A percentile compares a stretch with the other conserved stretches of the same genome.
Conservation (phyloP, 2,797 vertebrate species). For the Silurus aristotelis region DNA sequence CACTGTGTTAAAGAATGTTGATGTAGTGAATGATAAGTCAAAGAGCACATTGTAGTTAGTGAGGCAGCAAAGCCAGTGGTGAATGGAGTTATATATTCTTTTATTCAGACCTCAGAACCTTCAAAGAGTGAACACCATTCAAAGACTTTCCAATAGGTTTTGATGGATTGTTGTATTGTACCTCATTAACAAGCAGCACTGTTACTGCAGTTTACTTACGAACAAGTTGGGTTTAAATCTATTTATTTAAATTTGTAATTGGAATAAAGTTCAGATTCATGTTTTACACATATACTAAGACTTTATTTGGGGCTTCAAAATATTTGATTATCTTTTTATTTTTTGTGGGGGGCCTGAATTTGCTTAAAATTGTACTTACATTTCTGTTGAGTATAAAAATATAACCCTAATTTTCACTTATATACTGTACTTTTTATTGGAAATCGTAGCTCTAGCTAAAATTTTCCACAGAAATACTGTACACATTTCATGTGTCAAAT, state of each 20-base stretch:
- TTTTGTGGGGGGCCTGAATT: too few species aligned
- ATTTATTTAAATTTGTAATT: neutral
- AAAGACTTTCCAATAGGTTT: neutral
- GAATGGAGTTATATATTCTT: conserved; percentile 13
- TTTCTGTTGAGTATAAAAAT: neutral
- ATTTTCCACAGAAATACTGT: neutral
- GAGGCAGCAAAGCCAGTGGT: neutral
- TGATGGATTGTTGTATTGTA: neutral
- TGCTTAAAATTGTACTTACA: neutral
- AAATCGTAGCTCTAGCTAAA: neutral
- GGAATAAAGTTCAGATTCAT: neutral
- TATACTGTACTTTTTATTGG: neutral
- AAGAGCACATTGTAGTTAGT: neutral
- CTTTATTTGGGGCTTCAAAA: neutral
- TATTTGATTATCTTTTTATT: neutral
- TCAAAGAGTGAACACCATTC: neutral
- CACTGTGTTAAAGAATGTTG: neutral
- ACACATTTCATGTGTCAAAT: neutral
- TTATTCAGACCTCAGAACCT: neutral
- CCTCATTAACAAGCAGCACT: neutral
- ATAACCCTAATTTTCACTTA: neutral
- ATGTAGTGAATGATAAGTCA: neutral
- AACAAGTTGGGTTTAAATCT: too few species aligned
- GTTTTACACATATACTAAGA: neutral
- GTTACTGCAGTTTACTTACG: neutral